These are phyloP conservation scores for Bubo scandiacus DNA, from an alignment of 2,113 vertebrate genomes.

Conservation along the genomic window DNA sequence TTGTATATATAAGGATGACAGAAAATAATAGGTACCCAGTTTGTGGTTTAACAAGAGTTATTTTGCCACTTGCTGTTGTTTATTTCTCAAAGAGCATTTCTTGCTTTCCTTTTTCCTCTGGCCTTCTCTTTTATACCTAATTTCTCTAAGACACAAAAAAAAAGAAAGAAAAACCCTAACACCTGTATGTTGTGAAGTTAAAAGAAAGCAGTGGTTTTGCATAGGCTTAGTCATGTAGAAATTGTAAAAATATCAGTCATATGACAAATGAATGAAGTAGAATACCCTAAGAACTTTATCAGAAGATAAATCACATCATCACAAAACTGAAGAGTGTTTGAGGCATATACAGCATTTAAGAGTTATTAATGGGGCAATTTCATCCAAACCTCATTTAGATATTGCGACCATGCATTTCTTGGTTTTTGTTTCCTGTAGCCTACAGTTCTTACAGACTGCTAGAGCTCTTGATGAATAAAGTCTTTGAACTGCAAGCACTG, in stretches of 20 bases:
- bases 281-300: not conserved
- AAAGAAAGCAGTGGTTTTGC: not conserved
- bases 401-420: not conserved
- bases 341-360: not conserved
- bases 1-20: not conserved
- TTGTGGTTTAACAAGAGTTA: not conserved
- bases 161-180: accelerated
- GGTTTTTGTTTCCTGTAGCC: not conserved
- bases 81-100: not conserved
- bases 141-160: accelerated
- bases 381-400: not conserved
- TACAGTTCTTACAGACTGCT: not conserved
- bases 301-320: not conserved
- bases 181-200: not conserved
- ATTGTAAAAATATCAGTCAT: not conserved
- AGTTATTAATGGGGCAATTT: not conserved
- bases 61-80: not conserved
- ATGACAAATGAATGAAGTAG: not conserved
- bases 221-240: not conserved
- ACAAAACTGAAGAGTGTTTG: not conserved
- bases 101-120: not conserved
- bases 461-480: not conserved
- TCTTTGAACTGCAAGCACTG: not conserved
- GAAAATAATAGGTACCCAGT: not conserved
- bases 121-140: not conserved